Percentiles rank a stretch among this genome's conserved stretches.
phyloP scores from a whole-genome alignment of 2,797 vertebrate genomes.

The Limnodromus scolopaceus region DNA sequence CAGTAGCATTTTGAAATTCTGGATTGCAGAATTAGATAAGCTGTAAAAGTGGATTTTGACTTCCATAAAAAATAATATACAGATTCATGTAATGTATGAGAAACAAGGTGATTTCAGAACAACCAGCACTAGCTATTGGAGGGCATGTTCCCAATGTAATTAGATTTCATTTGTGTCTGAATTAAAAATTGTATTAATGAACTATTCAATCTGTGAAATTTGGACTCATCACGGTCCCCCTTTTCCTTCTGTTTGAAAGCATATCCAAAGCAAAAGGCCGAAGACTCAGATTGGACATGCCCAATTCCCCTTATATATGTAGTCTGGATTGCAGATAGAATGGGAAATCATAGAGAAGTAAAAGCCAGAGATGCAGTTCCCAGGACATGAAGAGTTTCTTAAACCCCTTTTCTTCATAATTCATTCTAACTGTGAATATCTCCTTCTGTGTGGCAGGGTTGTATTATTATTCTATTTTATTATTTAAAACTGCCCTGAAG shows the following conservation, averaged over 20 bases:
- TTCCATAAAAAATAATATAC: not conserved
- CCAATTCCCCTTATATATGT: not conserved
- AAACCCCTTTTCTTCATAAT: not conserved
- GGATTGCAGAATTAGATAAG: not conserved
- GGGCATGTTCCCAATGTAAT: not conserved
- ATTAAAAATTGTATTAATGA: not conserved
- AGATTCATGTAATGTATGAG: not conserved
- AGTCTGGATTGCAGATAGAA: fast-evolving
- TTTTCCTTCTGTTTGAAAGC: not conserved
- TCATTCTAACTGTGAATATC: not conserved
- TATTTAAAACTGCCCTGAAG: not conserved
- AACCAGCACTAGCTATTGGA: not conserved
- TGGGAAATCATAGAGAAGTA: not conserved
- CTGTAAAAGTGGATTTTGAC: not conserved
- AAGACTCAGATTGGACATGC: not conserved
- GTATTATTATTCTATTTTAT: not conserved
- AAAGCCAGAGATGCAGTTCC: not conserved
- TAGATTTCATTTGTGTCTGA: not conserved
- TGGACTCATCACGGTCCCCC: not conserved
- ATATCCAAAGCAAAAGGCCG: not conserved
- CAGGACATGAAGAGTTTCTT: not conserved
- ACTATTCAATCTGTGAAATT: not conserved
- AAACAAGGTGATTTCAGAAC: not conserved
- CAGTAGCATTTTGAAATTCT: not conserved
- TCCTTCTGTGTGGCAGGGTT: fast-evolving